Base-by-base conservation (phyloP, 2,888 invertebrate species). In the Zygothrica quintamaculata region DNA sequence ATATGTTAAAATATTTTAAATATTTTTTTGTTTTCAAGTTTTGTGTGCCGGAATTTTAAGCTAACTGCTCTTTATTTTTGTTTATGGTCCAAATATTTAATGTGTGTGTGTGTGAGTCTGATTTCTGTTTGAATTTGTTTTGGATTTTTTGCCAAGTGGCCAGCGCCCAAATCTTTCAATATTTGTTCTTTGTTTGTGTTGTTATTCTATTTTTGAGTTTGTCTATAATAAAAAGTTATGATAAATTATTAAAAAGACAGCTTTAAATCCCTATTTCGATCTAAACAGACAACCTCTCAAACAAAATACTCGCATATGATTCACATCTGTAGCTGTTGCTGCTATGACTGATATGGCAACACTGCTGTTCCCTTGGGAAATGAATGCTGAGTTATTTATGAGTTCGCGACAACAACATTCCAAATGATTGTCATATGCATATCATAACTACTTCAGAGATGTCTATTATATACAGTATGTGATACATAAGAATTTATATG, bases 201-300 rank as follows among this genome's bases (percentile, higher is more conserved):
- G 1, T 34, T 22, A 29, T n/a, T 1, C 39, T 67, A 55, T 71
- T 62, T 62, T 62, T 57, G 67, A 16, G 39, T 53, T 65, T 66
- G 64, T 67, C 65, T 67, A 71, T 74, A 61, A 67, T 60, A 64
- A 56, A 58, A 56, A 55, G 47, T 57, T 60, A 64, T 72, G 65
- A 72, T 68, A 65, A 75, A 64, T 75, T 68, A 75, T 68, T 56
- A 64, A 16, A 44, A 22, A 16, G 36, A 51, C 68, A 75, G 72
- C 57, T 72, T 55, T 65, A 57, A 22, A 51, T 37, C 5, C 26
- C 15, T 18, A 11, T 34, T 5, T 22, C 5, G 18, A 22, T n/a
- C n/a, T 5, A 25, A 8, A 40, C 16, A 16, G 11, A 50, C 26
- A 34, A 48, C 15, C n/a, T 12, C 8, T 25, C 50, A 57, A 29